A percentile compares a stretch with the other conserved stretches of the same genome.
These are phyloP conservation scores for Drosophila auraria DNA, from an alignment of 1,140 invertebrate species.

Conservation along the genomic window DNA sequence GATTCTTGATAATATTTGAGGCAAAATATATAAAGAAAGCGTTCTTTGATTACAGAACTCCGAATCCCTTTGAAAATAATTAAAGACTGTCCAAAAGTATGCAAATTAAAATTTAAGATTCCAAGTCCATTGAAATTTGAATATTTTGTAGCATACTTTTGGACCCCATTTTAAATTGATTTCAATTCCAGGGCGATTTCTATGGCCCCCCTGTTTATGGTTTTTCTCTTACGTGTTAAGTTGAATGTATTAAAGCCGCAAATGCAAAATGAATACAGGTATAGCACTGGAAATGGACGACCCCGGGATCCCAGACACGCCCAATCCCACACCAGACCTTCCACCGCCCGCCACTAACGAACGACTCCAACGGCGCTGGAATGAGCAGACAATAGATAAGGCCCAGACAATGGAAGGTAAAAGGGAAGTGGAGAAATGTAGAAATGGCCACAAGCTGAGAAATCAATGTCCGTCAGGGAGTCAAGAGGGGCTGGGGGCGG, in stretches of 20 bases:
- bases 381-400: constrained; percentile 38
- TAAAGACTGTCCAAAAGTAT: no score
- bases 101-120: no score
- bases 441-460: constrained; percentile 64
- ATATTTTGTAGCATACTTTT: background rate
- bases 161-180: background rate
- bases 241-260: constrained; percentile 17
- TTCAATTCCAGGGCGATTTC: background rate
- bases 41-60: no score
- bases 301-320: constrained; percentile 27
- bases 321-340: constrained; percentile 13
- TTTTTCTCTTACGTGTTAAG: background rate
- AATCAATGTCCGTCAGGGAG: constrained; percentile 58
- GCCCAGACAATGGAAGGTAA: constrained; percentile 17
- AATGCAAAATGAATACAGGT: constrained; percentile 24
- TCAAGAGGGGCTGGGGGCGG: background rate
- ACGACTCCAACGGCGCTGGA: constrained; percentile 23
- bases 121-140: no score
- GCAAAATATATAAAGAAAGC: no score
- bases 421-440: constrained; percentile 22
- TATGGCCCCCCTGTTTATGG: background rate
- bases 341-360: constrained; percentile 6
- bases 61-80: no score
- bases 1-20: no score
- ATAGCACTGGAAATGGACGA: background rate